Percentiles rank a stretch among this genome's conserved stretches.
phyloP scores from a whole-genome alignment of 2,888 invertebrate genomes.

The Mamestra brassicae region DNA sequence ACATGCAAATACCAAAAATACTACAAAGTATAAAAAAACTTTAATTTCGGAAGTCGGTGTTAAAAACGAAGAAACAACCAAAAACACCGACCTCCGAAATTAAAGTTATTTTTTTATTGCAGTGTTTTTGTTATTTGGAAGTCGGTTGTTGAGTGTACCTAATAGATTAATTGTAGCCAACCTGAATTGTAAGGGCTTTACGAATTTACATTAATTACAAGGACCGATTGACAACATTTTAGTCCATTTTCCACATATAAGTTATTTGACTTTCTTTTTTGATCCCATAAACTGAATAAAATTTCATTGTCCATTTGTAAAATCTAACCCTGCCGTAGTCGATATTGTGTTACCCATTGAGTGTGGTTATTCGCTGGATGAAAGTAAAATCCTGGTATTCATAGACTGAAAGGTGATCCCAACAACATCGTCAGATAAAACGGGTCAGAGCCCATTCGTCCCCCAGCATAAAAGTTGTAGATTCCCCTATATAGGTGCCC shows the following conservation, averaged over 20 bases:
- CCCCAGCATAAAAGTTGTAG: too few relatives aligned
- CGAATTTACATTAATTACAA: neutral
- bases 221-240: neutral
- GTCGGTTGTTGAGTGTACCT: too few relatives aligned
- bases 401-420: neutral
- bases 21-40: too few relatives aligned
- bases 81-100: too few relatives aligned
- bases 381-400: neutral
- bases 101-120: too few relatives aligned
- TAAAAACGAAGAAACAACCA: too few relatives aligned
- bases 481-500: too few relatives aligned
- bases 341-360: neutral
- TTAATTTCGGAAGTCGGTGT: too few relatives aligned
- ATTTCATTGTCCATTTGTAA: neutral
- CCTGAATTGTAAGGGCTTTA: conserved; percentile 1
- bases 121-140: too few relatives aligned
- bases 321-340: neutral
- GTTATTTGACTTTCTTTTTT: too few relatives aligned
- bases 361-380: neutral
- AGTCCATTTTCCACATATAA: neutral
- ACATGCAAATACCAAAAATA: too few relatives aligned
- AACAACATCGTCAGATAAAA: neutral
- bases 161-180: neutral
- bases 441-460: too few relatives aligned
- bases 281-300: neutral